phyloP scores from a whole-genome alignment of 2,113 vertebrate genomes.

The Albula goreensis region DNA sequence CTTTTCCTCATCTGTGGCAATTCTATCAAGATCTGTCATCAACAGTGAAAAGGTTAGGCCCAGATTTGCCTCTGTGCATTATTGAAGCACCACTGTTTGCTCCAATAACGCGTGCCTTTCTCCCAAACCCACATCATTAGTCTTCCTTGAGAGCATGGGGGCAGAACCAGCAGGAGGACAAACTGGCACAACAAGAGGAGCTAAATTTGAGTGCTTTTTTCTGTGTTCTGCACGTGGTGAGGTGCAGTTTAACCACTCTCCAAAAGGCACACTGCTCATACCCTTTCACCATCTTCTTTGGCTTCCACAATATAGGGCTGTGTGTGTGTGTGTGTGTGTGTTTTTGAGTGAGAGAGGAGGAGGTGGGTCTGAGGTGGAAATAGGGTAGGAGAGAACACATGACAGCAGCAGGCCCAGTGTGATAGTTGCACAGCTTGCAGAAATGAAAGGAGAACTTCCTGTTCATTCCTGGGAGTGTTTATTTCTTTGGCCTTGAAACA shows the following conservation, averaged over 20 bases:
- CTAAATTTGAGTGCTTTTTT: neutral
- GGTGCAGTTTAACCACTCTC: neutral
- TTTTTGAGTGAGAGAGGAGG: neutral
- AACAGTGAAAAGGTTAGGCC: neutral
- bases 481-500: neutral
- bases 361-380: neutral
- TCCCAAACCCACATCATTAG: neutral
- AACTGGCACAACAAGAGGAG: neutral
- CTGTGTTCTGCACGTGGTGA: neutral
- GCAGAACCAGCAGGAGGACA: neutral
- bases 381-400: neutral
- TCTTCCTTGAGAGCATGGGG: neutral
- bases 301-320: neutral
- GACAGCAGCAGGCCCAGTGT: neutral
- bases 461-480: neutral
- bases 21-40: neutral
- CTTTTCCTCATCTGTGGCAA: neutral
- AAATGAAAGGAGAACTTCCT: neutral
- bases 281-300: neutral
- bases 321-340: too few species aligned
- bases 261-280: neutral
- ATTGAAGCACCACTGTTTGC: neutral
- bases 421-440: neutral
- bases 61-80: neutral
- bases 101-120: neutral